Conservation (phyloP, 2,113 vertebrate genomes). For the Leucosticte australis region DNA sequence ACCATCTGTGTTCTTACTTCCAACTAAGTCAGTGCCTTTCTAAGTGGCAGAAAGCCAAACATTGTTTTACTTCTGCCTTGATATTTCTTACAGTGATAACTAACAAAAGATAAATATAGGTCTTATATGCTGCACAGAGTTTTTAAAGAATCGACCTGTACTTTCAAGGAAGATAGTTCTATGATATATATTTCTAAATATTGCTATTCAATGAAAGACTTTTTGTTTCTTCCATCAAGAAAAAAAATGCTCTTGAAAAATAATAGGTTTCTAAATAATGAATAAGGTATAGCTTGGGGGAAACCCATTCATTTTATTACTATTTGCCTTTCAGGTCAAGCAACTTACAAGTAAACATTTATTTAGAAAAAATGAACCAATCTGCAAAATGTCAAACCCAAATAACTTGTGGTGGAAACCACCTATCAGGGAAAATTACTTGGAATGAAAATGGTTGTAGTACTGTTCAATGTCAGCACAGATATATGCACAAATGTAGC, state of each 20-base stretch:
- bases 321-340: neutral
- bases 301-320: neutral
- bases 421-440: neutral
- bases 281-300: neutral
- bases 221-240: neutral
- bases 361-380: neutral
- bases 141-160: neutral
- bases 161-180: neutral
- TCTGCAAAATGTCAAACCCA: neutral
- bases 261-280: neutral
- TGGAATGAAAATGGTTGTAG: neutral
- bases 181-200: neutral
- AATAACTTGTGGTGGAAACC: neutral
- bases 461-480: neutral
- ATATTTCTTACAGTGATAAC: neutral
- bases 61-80: neutral
- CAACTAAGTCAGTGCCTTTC: neutral
- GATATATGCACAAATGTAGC: neutral
- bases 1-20: neutral
- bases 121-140: neutral
- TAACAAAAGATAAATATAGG: neutral
- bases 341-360: neutral
- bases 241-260: neutral
- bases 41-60: neutral
- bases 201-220: neutral